Percentiles rank a stretch among this genome's conserved stretches.
Conservation (phyloP, 2,113 vertebrate genomes). For the Microcebus murinus region DNA sequence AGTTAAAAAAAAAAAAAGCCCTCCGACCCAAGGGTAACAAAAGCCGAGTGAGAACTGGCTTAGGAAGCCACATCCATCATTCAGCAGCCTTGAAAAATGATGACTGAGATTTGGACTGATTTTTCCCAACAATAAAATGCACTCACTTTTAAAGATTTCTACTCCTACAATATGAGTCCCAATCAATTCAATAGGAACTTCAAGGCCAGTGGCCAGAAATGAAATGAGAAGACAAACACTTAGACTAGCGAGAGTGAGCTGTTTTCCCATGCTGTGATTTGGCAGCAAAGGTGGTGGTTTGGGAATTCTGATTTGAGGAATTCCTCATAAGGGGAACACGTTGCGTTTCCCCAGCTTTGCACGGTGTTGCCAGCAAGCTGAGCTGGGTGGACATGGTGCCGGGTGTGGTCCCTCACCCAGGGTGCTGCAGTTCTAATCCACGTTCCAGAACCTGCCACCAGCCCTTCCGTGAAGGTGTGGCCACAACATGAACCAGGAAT, state of each 20-base stretch:
- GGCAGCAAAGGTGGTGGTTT: not conserved
- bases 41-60: not conserved
- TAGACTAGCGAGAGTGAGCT: not conserved
- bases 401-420: not conserved
- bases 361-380: fast-evolving
- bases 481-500: not conserved
- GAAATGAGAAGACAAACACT: not conserved
- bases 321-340: not conserved
- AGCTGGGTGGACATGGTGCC: not conserved
- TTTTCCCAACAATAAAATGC: not conserved
- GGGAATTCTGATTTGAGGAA: too few relatives aligned
- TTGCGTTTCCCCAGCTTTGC: not conserved
- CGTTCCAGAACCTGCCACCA: fast-evolving
- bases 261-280: not conserved
- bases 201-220: not conserved
- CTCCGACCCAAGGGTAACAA: not conserved
- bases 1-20: not conserved
- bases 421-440: not conserved
- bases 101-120: not conserved
- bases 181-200: not conserved
- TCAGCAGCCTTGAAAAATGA: not conserved
- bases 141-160: not conserved
- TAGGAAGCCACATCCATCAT: not conserved
- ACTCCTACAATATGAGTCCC: not conserved
- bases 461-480: not conserved